Conservation (phyloP, 2,797 vertebrate genomes). For the Stomatorhinus walkeri region DNA sequence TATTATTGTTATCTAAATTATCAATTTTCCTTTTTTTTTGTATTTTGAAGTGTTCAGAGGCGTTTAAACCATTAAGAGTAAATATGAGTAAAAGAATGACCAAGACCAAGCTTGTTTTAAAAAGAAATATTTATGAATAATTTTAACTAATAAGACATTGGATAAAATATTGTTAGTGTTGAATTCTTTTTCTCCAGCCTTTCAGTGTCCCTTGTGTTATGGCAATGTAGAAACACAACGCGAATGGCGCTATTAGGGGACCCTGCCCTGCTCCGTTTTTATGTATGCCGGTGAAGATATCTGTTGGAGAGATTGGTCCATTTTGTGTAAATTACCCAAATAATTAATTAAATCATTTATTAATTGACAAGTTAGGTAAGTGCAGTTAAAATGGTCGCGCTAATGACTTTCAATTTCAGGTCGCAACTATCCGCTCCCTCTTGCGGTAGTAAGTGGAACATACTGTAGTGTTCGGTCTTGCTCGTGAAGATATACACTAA, state of each 20-base stretch:
- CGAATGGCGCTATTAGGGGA: background rate
- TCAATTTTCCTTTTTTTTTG: background rate
- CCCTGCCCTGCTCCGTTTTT: background rate
- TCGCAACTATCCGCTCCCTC: background rate
- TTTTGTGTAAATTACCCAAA: background rate
- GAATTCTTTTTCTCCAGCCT: background rate
- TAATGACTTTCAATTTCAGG: background rate
- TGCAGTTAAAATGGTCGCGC: background rate
- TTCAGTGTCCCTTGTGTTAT: background rate
- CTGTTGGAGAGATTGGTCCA: background rate
- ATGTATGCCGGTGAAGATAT: background rate
- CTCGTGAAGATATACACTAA: background rate
- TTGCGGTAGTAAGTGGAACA: background rate
- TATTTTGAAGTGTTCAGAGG: background rate
- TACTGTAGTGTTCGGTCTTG: background rate
- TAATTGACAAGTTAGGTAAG: background rate
- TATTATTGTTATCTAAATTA: background rate
- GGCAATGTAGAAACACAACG: background rate
- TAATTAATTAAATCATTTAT: background rate
- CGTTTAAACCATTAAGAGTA: background rate
- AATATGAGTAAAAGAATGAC: background rate
- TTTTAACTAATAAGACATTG: background rate
- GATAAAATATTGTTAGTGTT: background rate
- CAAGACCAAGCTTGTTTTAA: background rate
- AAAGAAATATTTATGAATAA: background rate